These are phyloP conservation scores for Rhea americana DNA, from an alignment of 2,113 vertebrate species.

Conservation along the genomic window DNA sequence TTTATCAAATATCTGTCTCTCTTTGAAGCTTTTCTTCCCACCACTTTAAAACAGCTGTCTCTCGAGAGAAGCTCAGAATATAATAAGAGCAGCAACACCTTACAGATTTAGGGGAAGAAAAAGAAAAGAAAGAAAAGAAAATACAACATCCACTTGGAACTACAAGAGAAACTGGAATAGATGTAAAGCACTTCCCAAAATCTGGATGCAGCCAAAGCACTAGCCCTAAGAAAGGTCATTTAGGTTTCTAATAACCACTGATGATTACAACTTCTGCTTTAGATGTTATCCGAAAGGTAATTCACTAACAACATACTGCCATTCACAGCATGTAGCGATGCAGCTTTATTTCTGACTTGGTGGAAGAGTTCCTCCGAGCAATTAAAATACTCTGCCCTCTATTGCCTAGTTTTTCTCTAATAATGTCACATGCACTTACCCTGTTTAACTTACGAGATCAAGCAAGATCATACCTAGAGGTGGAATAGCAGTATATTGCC, in stretches of 20 bases:
- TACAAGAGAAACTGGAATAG: not conserved
- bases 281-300: slow-evolving; percentile 12
- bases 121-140: not conserved
- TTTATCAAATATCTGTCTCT: not conserved
- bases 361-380: slow-evolving; percentile 39
- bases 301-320: slow-evolving; percentile 32
- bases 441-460: slow-evolving; percentile 6
- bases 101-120: not conserved
- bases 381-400: slow-evolving; percentile 44
- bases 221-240: slow-evolving; percentile 27
- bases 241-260: slow-evolving; percentile 1
- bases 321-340: not conserved
- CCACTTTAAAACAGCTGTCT: not conserved
- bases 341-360: slow-evolving; percentile 36
- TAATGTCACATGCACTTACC: slow-evolving; percentile 15
- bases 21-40: not conserved
- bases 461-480: not conserved
- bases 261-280: not conserved
- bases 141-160: not conserved
- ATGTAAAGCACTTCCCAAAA: not conserved
- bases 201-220: not conserved
- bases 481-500: not conserved
- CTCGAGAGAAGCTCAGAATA: not conserved
- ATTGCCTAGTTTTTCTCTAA: slow-evolving; percentile 35
- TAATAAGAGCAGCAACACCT: not conserved